phyloP scores from a whole-genome alignment of 2,888 invertebrate species.

The Habrosyne pyritoides region DNA sequence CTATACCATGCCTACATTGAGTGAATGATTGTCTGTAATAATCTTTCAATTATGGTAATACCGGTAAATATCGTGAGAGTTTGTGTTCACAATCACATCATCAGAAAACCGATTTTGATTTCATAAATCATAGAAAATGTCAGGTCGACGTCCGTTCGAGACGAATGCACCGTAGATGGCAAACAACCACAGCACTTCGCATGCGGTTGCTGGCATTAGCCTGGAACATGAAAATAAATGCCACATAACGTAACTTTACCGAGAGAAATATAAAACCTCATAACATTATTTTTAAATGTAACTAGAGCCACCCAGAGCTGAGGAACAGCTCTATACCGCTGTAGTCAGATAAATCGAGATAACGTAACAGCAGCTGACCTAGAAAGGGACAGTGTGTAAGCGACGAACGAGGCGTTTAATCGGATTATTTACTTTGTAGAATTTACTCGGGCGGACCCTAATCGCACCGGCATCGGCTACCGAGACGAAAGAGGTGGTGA shows the following conservation, averaged over 20 bases:
- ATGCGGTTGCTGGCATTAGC: slow-evolving; percentile 60
- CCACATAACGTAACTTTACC: slow-evolving; percentile 50
- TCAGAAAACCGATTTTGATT: slow-evolving; percentile 17
- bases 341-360: slow-evolving; percentile 30
- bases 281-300: not conserved
- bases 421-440: slow-evolving; percentile 60
- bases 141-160: slow-evolving; percentile 60
- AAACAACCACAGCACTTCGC: slow-evolving; percentile 58
- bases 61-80: slow-evolving; percentile 10
- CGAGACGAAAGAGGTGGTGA: slow-evolving; percentile 63
- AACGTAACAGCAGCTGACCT: slow-evolving; percentile 43
- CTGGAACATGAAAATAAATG: slow-evolving; percentile 51
- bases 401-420: slow-evolving; percentile 54
- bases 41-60: not conserved
- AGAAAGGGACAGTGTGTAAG: slow-evolving; percentile 44
- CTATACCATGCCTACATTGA: not conserved
- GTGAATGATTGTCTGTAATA: slow-evolving; percentile 8
- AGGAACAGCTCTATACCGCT: slow-evolving; percentile 26
- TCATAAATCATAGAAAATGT: slow-evolving; percentile 46
- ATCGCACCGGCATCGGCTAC: slow-evolving; percentile 63
- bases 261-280: slow-evolving; percentile 32
- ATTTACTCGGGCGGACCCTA: slow-evolving; percentile 60
- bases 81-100: slow-evolving; percentile 13
- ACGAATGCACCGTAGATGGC: slow-evolving; percentile 59
- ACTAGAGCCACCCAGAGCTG: not conserved